Percentiles rank a stretch among this genome's conserved stretches.
Conservation (phyloP, 2,113 vertebrate genomes). For the Nannospalax galili region DNA sequence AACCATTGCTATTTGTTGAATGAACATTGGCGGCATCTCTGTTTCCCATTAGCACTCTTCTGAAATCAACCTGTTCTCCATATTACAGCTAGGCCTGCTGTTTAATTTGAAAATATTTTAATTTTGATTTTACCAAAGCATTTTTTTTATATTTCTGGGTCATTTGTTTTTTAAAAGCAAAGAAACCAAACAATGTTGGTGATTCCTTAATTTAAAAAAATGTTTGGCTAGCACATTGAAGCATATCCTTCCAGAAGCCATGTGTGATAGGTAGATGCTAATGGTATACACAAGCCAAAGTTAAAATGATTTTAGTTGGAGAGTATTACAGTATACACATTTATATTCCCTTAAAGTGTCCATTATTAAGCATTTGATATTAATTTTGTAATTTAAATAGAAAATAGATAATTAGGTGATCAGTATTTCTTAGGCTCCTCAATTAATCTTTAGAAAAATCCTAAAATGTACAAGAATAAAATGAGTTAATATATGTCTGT, state of each 20-base stretch:
- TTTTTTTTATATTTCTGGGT: background rate
- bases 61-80: background rate
- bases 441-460: background rate
- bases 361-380: background rate
- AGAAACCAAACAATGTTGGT: background rate
- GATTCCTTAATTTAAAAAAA: background rate
- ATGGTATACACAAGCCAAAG: background rate
- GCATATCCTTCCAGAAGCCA: background rate
- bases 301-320: background rate
- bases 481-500: background rate
- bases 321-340: background rate
- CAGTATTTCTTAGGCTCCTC: conserved; percentile 15
- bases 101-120: background rate
- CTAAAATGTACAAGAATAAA: background rate
- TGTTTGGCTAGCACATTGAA: background rate
- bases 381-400: conserved; percentile 20
- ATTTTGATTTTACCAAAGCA: background rate
- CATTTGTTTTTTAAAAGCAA: background rate
- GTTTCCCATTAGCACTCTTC: background rate
- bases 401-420: background rate
- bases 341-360: background rate
- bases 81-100: background rate
- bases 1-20: conserved; percentile 6
- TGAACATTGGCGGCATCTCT: background rate
- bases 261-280: background rate